A percentile compares a stretch with the other conserved stretches of the same genome.
phyloP scores from a whole-genome alignment of 2,797 vertebrate genomes.

The Gallirallus australis region DNA sequence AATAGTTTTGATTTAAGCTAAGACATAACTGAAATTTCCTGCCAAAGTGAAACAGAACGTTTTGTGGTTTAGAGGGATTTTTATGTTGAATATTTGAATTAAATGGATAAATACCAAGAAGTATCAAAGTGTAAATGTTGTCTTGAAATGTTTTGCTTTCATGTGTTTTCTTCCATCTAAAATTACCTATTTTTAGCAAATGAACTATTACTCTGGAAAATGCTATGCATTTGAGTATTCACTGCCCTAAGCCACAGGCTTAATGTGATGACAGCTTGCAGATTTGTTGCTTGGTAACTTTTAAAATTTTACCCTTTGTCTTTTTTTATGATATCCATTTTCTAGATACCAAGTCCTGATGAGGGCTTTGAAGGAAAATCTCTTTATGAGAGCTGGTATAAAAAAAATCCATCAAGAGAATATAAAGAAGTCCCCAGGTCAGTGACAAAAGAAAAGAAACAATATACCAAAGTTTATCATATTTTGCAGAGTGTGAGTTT shows the following conservation, averaged over 20 bases:
- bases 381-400: slow-evolving; percentile 93
- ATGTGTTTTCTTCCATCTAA: neutral
- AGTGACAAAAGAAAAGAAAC: slow-evolving; percentile 2
- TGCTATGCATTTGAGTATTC: neutral
- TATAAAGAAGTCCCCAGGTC: slow-evolving; percentile 87
- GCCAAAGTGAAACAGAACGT: neutral
- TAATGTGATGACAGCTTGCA: neutral
- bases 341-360: slow-evolving; percentile 91
- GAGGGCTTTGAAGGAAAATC: slow-evolving; percentile 88
- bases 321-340: neutral
- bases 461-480: neutral
- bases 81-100: neutral
- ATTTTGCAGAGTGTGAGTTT: neutral
- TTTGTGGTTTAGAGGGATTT: neutral
- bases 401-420: slow-evolving; percentile 88
- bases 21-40: neutral
- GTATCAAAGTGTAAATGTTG: neutral
- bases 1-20: neutral
- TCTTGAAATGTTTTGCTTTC: neutral
- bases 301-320: neutral
- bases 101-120: neutral
- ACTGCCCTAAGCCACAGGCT: neutral
- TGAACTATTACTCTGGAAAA: neutral
- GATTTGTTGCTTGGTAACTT: neutral
- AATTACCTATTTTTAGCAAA: neutral